These are phyloP conservation scores for Allacma fusca DNA, from an alignment of 2,888 invertebrate genomes.

Conservation along the genomic window DNA sequence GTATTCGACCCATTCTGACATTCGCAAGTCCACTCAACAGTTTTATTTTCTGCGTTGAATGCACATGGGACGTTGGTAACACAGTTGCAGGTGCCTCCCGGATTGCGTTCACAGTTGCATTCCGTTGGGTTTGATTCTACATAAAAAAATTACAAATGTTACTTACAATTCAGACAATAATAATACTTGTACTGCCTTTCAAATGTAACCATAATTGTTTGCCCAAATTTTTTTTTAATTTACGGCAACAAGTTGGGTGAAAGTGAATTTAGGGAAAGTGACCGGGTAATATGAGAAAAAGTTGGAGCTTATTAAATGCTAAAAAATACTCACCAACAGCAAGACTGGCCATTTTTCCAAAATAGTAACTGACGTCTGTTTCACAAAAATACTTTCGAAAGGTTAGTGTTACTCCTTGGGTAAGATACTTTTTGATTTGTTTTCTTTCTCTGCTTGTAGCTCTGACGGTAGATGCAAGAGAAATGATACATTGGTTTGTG, in stretches of 20 bases:
- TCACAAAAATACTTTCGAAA: too few relatives aligned
- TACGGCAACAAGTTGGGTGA: too few relatives aligned
- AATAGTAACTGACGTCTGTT: too few relatives aligned
- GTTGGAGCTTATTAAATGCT: background rate
- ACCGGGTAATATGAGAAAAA: background rate
- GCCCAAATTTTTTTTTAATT: too few relatives aligned
- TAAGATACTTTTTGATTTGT: too few relatives aligned
- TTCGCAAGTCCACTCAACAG: conserved; percentile 16
- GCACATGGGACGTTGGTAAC: conserved; percentile 14
- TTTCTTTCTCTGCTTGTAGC: too few relatives aligned
- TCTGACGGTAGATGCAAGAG: too few relatives aligned
- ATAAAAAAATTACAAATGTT: background rate
- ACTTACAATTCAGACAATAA: background rate
- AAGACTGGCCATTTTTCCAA: background rate
- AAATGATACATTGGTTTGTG: too few relatives aligned
- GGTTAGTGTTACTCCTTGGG: too few relatives aligned
- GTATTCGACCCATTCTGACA: background rate
- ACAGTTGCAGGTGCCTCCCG: background rate
- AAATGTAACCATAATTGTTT: too few relatives aligned
- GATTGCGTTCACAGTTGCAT: conserved; percentile 12
- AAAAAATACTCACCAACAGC: background rate
- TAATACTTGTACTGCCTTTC: too few relatives aligned
- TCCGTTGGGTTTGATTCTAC: background rate
- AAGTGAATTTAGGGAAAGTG: too few relatives aligned
- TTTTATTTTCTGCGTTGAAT: conserved; percentile 14